phyloP scores from a whole-genome alignment of 2,888 invertebrate genomes.

The Chironomus tentans region DNA sequence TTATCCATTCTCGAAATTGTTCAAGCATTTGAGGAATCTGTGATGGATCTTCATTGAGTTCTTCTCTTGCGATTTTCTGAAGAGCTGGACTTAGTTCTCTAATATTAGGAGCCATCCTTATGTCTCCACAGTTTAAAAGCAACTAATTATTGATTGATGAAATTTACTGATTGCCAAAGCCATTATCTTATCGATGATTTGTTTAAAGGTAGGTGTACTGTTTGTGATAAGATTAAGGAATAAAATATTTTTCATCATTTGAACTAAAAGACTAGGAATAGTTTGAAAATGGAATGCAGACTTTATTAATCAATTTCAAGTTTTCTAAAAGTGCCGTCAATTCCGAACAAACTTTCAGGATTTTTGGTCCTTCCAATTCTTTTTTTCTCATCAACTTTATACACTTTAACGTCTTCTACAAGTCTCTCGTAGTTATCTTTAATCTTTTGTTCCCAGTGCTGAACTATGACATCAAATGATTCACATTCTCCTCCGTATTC shows the following conservation, averaged over 20 bases:
- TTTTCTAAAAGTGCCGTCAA: conserved; percentile 39
- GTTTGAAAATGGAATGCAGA: too few species aligned
- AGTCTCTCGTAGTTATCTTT: conserved; percentile 31
- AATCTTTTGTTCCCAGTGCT: conserved; percentile 31
- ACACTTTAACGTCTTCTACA: conserved; percentile 32
- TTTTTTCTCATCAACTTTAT: conserved; percentile 20
- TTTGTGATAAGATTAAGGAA: background rate
- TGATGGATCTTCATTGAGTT: conserved; percentile 41
- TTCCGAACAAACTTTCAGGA: conserved; percentile 36
- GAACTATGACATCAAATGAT: conserved; percentile 34
- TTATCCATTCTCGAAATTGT: conserved; percentile 41
- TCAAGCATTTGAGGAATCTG: conserved; percentile 38
- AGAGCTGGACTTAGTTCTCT: conserved; percentile 29
- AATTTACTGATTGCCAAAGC: background rate
- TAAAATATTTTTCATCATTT: background rate
- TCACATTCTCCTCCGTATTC: conserved; percentile 59
- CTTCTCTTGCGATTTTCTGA: conserved; percentile 36
- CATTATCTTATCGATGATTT: background rate
- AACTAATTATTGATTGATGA: background rate
- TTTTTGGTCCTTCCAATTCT: conserved; percentile 32
- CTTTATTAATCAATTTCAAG: conserved; percentile 35
- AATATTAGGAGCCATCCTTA: conserved; percentile 13
- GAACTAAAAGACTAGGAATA: background rate
- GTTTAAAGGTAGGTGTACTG: background rate
- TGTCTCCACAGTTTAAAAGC: background rate